Conservation (phyloP, 2,888 invertebrate genomes). For the Heliconius charithonia region DNA sequence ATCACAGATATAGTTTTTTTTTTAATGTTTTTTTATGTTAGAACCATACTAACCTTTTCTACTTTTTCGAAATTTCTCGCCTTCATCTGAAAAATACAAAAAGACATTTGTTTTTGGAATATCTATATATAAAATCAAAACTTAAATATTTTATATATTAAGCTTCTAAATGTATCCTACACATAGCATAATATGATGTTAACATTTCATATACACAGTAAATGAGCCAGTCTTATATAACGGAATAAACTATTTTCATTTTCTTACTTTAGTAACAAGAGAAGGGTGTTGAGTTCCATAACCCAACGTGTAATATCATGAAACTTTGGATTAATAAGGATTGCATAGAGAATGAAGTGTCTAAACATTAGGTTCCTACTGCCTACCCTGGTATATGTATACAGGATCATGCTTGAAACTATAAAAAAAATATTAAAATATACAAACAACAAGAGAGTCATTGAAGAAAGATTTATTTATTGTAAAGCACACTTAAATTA, state of each 20-base stretch:
- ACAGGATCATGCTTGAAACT: no score
- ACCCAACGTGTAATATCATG: no score
- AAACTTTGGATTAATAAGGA: no score
- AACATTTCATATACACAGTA: no score
- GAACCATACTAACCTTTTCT: constrained; percentile 93
- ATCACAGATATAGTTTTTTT: constrained; percentile 55
- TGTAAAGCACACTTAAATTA: not conserved
- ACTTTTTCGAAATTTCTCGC: constrained; percentile 98
- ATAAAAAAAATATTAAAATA: no score
- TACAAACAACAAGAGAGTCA: not conserved
- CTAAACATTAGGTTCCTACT: not conserved
- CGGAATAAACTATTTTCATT: no score
- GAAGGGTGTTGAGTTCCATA: no score
- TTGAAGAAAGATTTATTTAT: not conserved
- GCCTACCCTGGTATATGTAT: no score
- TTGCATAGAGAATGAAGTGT: not conserved
- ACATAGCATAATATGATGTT: not conserved
- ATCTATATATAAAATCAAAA: not conserved
- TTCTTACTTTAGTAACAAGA: no score
- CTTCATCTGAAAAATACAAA: constrained; percentile 92
- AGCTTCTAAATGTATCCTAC: not conserved
- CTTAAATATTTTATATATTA: not conserved
- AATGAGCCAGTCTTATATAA: no score
- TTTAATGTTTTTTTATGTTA: constrained; percentile 54
- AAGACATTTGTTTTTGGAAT: constrained; percentile 15